Conservation (phyloP, 2,888 invertebrate genomes). For the Halictus quadricinctus region DNA sequence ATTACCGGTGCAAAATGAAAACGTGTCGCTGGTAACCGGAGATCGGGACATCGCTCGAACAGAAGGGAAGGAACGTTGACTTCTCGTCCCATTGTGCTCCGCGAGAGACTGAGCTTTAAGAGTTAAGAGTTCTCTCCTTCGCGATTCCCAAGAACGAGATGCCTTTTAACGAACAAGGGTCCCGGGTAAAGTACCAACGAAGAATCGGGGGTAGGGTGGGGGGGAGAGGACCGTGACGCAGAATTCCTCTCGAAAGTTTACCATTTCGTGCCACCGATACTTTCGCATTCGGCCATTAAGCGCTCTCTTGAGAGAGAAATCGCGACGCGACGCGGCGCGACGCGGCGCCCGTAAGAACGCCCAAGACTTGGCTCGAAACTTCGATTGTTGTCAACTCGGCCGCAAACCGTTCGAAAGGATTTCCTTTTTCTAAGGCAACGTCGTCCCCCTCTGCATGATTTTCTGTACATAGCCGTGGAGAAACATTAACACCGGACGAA, state of each 20-base stretch:
- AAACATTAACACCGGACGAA: conserved; percentile 44
- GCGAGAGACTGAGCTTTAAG: conserved; percentile 33
- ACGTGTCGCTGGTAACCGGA: conserved; percentile 44
- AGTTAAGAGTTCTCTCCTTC: conserved; percentile 33
- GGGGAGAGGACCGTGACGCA: conserved; percentile 12
- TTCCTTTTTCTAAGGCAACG: neutral
- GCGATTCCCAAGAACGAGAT: conserved; percentile 54
- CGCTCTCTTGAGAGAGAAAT: conserved; percentile 8
- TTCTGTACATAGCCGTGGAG: conserved; percentile 56
- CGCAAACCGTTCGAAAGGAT: neutral
- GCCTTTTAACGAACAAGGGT: conserved; percentile 61
- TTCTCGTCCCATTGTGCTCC: conserved; percentile 29
- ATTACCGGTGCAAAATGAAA: conserved; percentile 50
- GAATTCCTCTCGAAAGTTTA: conserved; percentile 46
- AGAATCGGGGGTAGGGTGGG: neutral
- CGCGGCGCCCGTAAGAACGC: neutral
- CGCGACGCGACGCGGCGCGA: neutral
- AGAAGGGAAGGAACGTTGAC: conserved; percentile 13
- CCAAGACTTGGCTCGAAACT: neutral
- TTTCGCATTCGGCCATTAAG: conserved; percentile 19
- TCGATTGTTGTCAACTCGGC: neutral
- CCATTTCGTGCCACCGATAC: conserved; percentile 39
- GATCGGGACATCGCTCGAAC: conserved; percentile 44
- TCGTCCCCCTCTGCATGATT: conserved; percentile 54
- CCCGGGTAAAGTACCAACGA: conserved; percentile 47